Percentiles rank a stretch among this genome's conserved stretches.
phyloP scores from a whole-genome alignment of 2,888 invertebrate genomes.

The Agapostemon virescens region DNA sequence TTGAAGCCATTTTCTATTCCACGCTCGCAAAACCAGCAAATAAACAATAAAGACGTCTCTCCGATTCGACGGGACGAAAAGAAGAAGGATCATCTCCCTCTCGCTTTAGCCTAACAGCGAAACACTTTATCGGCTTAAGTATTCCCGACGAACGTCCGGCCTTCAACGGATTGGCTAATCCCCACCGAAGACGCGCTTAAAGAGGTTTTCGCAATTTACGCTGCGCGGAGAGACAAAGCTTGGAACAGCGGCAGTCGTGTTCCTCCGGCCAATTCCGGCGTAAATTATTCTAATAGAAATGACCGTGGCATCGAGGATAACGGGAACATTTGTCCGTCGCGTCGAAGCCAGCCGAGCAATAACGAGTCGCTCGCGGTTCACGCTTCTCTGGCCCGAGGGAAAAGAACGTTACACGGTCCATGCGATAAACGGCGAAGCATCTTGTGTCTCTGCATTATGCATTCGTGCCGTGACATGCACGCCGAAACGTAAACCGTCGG shows the following conservation, averaged over 20 bases:
- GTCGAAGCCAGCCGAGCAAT: conserved; percentile 10
- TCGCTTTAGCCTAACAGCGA: not conserved
- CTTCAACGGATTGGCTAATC: conserved; percentile 1
- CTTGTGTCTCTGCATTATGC: conserved; percentile 35
- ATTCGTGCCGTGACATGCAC: conserved; percentile 8
- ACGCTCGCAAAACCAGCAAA: no score
- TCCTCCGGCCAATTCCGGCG: not conserved
- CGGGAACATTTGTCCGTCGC: not conserved
- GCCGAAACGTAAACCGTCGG: not conserved
- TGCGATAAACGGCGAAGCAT: conserved; percentile 25
- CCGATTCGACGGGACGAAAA: not conserved
- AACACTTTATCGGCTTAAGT: not conserved
- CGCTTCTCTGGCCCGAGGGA: conserved; percentile 3
- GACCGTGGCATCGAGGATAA: conserved; percentile 12
- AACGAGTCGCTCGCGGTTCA: conserved; percentile 27
- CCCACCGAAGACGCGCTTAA: not conserved
- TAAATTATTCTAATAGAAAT: conserved; percentile 11
- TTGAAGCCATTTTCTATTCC: no score
- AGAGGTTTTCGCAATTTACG: not conserved
- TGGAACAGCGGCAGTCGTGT: not conserved
- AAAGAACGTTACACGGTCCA: conserved; percentile 6
- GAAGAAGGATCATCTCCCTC: not conserved
- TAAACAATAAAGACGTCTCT: not conserved
- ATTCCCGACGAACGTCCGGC: not conserved
- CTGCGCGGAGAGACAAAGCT: not conserved